A percentile compares a stretch with the other conserved stretches of the same genome.
phyloP scores from a whole-genome alignment of 2,888 invertebrate genomes.

The Acanthosoma haemorrhoidale region DNA sequence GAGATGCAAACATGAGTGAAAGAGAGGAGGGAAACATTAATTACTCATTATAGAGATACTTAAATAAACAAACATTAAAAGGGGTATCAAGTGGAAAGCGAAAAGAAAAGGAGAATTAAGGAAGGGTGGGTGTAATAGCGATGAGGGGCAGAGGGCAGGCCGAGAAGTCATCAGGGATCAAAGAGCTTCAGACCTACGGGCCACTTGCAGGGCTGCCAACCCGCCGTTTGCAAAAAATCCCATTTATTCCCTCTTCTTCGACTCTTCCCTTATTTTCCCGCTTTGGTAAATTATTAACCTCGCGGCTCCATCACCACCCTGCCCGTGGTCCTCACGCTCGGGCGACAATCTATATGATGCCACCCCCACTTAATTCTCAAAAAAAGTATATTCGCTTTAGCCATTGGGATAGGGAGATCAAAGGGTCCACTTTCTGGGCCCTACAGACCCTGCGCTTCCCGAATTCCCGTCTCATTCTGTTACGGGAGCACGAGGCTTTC shows the following conservation, averaged over 20 bases:
- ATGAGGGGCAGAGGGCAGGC: too few species aligned
- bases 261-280: conserved; percentile 5
- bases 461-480: too few species aligned
- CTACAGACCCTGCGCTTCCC: too few species aligned
- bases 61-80: background rate
- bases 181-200: background rate
- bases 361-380: too few species aligned
- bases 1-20: too few species aligned
- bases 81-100: background rate
- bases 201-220: background rate
- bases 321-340: too few species aligned
- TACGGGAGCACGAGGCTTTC: too few species aligned
- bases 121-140: background rate
- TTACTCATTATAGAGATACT: background rate
- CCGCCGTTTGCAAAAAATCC: background rate
- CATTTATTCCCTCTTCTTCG: background rate
- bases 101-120: background rate
- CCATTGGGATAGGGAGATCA: too few species aligned
- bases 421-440: too few species aligned
- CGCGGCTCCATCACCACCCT: background rate
- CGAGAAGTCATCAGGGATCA: conserved; percentile 8
- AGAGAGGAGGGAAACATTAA: background rate
- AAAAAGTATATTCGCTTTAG: too few species aligned
- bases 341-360: too few species aligned
- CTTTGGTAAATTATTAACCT: too few species aligned